Base-by-base conservation (phyloP, 2,797 vertebrate genomes). In the Sardinella longiceps region DNA sequence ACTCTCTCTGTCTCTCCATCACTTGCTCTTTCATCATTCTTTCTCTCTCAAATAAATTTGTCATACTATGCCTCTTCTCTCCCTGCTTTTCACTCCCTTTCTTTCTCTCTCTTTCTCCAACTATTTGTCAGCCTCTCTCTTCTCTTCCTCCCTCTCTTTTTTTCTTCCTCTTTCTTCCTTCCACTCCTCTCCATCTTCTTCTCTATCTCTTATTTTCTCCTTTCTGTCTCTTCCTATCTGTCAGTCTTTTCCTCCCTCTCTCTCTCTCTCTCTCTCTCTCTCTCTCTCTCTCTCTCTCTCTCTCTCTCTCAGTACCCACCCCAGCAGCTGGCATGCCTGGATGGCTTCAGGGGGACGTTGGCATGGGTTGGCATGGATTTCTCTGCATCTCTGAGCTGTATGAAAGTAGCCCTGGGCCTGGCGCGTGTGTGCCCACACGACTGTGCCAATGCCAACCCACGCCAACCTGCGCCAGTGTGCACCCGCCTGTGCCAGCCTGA, bases 391-490 rank as follows among this genome's bases (percentile, higher is more conserved):
- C 11, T 60, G 58, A 7, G 58, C n/a, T 11, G 7, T 28, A 23
- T 25, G 58, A 63, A 63, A 63, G n/a, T 63, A 63, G 58, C 58
- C 58, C 9, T 63, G 25, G 58, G 58, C n/a, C 58, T 63, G 58
- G 58, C 58, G 58, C n/a, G 58, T 63, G 58, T 9, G 58, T 63
- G n/a, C 58, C n/a, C 58, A 63, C 58, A 63, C 12, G 58, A 63
- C 58, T 63, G n/a, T 63, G 58, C 25, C 20, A 63, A 63, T 28
- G 58, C 58, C 58, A 63, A 25, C 58, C 58, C 56, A 58, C 53
- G 53, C 53, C 53, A 58, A 58, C 53, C 20, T 58, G n/a, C n/a
- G n/a, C 58, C 58, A 63, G n/a, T 11, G 6, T 63, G 58, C 25
- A 2, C n/a, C n/a, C 10, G n/a, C 25, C n/a, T 63, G 58, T 28